Conservation (phyloP, 30 jellyfish, hydroid and myxozoan genomes). For the Aurelia sp. region DNA sequence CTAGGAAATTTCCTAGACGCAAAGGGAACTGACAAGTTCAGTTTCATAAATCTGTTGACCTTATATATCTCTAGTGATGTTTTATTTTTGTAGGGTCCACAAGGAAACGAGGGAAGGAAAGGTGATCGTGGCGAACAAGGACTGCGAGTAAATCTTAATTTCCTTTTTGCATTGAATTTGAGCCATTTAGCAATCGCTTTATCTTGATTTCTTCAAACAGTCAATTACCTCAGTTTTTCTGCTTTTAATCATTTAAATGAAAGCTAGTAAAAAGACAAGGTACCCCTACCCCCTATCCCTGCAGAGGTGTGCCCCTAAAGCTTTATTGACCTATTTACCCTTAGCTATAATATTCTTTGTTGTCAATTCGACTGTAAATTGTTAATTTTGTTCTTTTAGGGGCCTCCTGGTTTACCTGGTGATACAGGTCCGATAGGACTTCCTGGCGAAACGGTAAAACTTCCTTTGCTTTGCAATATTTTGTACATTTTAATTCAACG, state of each 20-base stretch:
- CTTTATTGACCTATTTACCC: too few species aligned
- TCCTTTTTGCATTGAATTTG: background rate
- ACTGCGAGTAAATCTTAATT: background rate
- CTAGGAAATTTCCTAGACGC: too few species aligned
- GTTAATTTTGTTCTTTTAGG: conserved; percentile 5
- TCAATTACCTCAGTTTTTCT: background rate
- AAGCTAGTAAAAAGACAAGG: too few species aligned
- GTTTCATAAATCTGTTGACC: too few species aligned
- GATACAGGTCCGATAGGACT: conserved; percentile 54
- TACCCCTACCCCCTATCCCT: too few species aligned
- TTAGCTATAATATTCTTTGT: too few species aligned
- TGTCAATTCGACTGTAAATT: too few species aligned
- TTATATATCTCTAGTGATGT: too few species aligned
- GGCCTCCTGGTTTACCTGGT: conserved; percentile 54
- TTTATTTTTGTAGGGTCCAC: conserved; percentile 18
- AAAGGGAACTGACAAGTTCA: too few species aligned
- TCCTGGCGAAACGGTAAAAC: conserved; percentile 28
- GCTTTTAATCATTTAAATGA: background rate
- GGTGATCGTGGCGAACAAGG: conserved; percentile 64
- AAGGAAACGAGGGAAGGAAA: conserved; percentile 35
- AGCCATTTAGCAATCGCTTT: background rate
- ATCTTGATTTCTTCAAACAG: background rate
- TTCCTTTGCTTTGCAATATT: too few species aligned
- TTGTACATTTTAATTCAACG: background rate
- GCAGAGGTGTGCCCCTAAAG: too few species aligned